Evolutionary conservation across 2,888 invertebrate genomes (phyloP).

Genomic region (Priocnemis perturbator): DNA sequence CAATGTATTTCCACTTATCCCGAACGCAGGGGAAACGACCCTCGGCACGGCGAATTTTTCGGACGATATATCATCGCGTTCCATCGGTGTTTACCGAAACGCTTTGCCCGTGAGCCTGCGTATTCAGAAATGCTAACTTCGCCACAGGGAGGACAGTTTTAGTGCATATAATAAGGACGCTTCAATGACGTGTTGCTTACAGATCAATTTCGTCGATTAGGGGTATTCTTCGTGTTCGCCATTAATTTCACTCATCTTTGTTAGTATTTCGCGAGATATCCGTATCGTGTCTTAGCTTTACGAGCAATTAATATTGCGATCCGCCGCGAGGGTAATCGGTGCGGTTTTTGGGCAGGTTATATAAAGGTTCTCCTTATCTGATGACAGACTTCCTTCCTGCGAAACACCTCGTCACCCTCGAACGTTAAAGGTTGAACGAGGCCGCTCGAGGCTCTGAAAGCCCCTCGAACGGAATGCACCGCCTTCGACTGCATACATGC

Average conservation of each 20-base stretch:
- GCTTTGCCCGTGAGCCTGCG: not conserved
- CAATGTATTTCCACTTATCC: constrained; percentile 42
- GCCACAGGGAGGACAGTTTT: too few species aligned
- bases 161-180: too few species aligned
- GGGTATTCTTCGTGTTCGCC: too few species aligned
- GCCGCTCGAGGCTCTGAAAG: too few species aligned
- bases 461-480: not conserved
- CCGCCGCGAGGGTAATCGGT: too few species aligned
- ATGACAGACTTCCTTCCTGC: constrained; percentile 12
- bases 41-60: constrained; percentile 36
- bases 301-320: too few species aligned
- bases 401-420: constrained; percentile 2
- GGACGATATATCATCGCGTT: constrained; percentile 44
- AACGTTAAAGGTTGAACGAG: constrained; percentile 5
- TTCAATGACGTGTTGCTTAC: too few species aligned
- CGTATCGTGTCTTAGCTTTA: too few species aligned
- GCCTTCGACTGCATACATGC: not conserved
- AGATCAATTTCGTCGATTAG: too few species aligned
- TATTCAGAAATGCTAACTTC: not conserved
- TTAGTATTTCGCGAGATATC: too few species aligned
- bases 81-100: constrained; percentile 1
- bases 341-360: constrained; percentile 3
- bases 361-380: constrained; percentile 8
- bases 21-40: constrained; percentile 23
- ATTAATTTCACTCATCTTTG: too few species aligned